phyloP scores from a whole-genome alignment of 2,113 vertebrate genomes.

The Cottus gobio region DNA sequence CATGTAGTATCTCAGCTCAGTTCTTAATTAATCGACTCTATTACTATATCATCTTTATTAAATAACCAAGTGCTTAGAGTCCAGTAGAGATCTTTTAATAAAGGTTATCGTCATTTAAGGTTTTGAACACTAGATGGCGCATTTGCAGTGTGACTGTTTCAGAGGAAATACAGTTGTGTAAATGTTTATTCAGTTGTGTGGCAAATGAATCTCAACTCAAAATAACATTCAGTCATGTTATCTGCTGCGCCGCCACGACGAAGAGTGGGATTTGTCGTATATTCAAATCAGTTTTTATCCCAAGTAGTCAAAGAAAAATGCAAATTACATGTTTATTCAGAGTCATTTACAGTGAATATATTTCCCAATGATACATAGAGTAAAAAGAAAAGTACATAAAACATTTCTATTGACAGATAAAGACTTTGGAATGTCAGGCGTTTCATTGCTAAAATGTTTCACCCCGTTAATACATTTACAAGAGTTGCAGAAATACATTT shows the following conservation, averaged over 20 bases:
- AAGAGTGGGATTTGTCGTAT: background rate
- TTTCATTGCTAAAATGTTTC: constrained; percentile 66
- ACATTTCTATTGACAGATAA: constrained; percentile 67
- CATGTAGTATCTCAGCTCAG: background rate
- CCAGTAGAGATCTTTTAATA: background rate
- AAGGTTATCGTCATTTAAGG: background rate
- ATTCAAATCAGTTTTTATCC: background rate
- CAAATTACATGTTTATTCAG: constrained; percentile 71
- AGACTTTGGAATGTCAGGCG: constrained; percentile 74
- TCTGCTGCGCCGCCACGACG: background rate
- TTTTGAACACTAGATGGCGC: constrained; percentile 41
- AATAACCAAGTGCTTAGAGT: background rate
- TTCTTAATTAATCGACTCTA: background rate
- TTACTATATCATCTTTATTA: background rate
- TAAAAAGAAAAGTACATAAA: constrained; percentile 79
- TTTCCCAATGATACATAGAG: constrained; percentile 65
- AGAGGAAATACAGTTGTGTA: background rate
- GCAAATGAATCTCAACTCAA: background rate
- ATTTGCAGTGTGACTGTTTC: background rate
- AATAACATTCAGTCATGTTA: background rate
- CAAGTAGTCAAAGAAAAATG: constrained; percentile 50
- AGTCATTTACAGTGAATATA: constrained; percentile 73
- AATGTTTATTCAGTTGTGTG: background rate
- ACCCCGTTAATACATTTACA: constrained; percentile 60
- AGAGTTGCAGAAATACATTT: constrained; percentile 53